Percentiles rank a stretch among this genome's conserved stretches.
Evolutionary conservation across 64 coral and sea anemone species (phyloP).

Genomic region (Anthopleura sola): DNA sequence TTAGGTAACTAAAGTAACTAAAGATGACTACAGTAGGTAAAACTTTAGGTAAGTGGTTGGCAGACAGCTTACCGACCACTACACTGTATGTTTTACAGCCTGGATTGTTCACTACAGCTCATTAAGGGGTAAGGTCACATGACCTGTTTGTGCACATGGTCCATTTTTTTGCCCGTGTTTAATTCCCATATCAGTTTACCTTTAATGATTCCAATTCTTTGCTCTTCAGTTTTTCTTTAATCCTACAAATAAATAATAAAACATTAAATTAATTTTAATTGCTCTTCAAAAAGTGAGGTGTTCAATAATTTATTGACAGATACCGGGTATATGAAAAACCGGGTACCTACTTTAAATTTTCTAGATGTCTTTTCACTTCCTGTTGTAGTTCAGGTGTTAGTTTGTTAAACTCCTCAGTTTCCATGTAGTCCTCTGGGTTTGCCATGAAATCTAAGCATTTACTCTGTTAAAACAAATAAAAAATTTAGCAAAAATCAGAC

Average conservation of each 20-base stretch:
- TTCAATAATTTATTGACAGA: too few relatives aligned
- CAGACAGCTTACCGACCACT: too few relatives aligned
- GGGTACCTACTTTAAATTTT: neutral
- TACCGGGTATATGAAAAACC: neutral
- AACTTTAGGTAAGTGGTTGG: too few relatives aligned
- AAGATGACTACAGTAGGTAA: too few relatives aligned
- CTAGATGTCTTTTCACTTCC: neutral
- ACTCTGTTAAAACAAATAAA: neutral
- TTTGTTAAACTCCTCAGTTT: neutral
- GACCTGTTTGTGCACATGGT: neutral
- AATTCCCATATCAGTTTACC: neutral
- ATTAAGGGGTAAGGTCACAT: too few relatives aligned
- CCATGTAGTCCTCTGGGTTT: neutral
- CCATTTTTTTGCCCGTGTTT: neutral
- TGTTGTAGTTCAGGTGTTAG: neutral
- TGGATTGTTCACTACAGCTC: too few relatives aligned
- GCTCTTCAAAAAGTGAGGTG: too few relatives aligned
- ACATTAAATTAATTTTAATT: too few relatives aligned
- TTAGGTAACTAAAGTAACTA: too few relatives aligned
- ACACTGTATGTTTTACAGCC: too few relatives aligned
- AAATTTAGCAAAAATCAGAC: neutral
- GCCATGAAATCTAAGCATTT: neutral
- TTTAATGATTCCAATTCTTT: neutral
- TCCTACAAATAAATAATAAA: neutral
- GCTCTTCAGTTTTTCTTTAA: neutral